Percentiles rank a stretch among this genome's conserved stretches.
phyloP scores from a whole-genome alignment of 2,797 vertebrate genomes.

The Crocidura indochinensis region DNA sequence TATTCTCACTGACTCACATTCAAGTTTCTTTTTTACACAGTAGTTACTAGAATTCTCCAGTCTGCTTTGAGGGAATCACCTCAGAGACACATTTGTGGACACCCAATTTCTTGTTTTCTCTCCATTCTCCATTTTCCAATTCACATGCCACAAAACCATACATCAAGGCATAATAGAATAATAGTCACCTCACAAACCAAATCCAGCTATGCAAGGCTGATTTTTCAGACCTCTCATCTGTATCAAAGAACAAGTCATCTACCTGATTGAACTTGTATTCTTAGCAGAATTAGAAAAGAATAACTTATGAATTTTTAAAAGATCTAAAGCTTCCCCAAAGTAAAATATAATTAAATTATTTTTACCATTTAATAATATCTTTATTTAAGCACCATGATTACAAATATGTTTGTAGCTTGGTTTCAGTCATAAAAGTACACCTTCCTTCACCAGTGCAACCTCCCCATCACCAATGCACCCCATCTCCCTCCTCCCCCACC shows the following conservation, averaged over 20 bases:
- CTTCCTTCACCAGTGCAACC: no score
- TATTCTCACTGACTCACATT: neutral
- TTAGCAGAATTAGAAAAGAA: constrained; percentile 10
- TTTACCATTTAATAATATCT: no score
- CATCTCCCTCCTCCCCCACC: no score
- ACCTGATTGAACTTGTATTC: neutral
- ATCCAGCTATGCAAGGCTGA: neutral
- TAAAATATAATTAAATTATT: constrained; percentile 47
- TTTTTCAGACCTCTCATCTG: neutral
- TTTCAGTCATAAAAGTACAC: no score
- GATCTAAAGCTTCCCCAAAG: constrained; percentile 19
- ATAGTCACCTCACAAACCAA: neutral
- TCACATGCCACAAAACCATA: neutral
- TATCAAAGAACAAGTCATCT: neutral
- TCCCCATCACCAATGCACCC: no score
- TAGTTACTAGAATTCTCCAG: neutral
- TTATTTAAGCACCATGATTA: no score
- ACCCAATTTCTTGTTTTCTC: neutral
- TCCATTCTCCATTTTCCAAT: neutral
- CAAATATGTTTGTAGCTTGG: no score
- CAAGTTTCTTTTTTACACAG: neutral
- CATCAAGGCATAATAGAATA: neutral
- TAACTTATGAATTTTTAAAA: constrained; percentile 13
- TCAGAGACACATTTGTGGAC: neutral
- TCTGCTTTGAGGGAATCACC: neutral